Base-by-base conservation (phyloP, 2,797 vertebrate genomes). In the Coracias cyanogaster region DNA sequence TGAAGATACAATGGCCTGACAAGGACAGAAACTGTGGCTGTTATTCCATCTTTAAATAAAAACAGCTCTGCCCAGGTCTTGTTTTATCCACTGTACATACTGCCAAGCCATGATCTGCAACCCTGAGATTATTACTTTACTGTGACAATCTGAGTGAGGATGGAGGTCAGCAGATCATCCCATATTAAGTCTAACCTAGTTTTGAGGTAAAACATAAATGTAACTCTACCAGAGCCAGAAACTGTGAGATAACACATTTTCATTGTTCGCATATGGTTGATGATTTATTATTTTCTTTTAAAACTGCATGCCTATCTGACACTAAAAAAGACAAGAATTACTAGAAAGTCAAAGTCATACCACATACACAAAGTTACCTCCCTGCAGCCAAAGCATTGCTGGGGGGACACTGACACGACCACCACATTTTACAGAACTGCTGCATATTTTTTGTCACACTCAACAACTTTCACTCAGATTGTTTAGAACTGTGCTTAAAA, bases 1-100 rank as follows among this genome's bases (percentile, higher is more conserved):
- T 76, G 70, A 94, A 83, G 71, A 86, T 12, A 31, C 43, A 58
- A 57, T 15, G 77, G 87, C 66, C 82, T 89, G 92, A 95, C 81
- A 89, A 82, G 87, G 91, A 70, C 62, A 93, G 67, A 39, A 85
- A 80, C 15, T 70, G 48, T 80, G 93, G 85, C 39, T 93, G 80
- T 77, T 93, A 35, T 0, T 31, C 9, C 86, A 66, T 21, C 48
- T 74, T 93, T 79, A 94, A 88, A 65, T 17, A 85, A 89, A 93
- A 78, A 73, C 18, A 87, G 66, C 52, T 82, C 74, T 89, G 60
- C 20, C 70, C 14, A 54, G 69, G 26, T 83, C 74, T 52, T 78
- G 54, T 58, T 91, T 37, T 61, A 79, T 12, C 37, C 31, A 64
- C n/a, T 62, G 19, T 28, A 43, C 29, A 45, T 46, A 73, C 90